A percentile compares a stretch with the other conserved stretches of the same genome.
phyloP scores from a whole-genome alignment of 1,140 invertebrate species.

The Ladona fulva region DNA sequence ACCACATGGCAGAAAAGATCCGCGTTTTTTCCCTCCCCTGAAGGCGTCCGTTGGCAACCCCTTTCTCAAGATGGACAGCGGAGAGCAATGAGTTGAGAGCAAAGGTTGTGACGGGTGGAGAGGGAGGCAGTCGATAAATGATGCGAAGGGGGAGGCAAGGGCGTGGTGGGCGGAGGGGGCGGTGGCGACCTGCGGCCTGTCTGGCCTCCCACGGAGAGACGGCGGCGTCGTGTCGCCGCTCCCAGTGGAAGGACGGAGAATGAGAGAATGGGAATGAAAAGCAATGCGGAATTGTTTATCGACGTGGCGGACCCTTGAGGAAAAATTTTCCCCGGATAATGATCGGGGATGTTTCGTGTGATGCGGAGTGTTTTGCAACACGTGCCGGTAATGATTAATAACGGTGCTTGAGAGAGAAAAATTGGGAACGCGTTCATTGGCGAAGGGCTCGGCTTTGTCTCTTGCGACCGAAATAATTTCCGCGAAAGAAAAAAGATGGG shows the following conservation, averaged over 20 bases:
- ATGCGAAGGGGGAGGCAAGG: conserved; percentile 23
- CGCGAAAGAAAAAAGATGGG: too few relatives aligned
- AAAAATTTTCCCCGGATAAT: too few relatives aligned
- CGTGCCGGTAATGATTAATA: too few relatives aligned
- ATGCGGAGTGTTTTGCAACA: too few relatives aligned
- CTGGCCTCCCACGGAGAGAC: not conserved
- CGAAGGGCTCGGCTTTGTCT: too few relatives aligned
- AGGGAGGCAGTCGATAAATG: not conserved
- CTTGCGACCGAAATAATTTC: too few relatives aligned
- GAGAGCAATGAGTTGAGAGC: not conserved
- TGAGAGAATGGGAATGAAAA: not conserved
- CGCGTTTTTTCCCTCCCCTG: not conserved
- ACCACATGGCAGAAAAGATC: too few relatives aligned
- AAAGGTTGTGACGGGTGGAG: not conserved
- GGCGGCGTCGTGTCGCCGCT: not conserved
- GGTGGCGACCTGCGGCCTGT: not conserved
- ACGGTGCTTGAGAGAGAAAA: too few relatives aligned
- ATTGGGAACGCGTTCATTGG: too few relatives aligned
- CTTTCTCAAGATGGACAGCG: not conserved
- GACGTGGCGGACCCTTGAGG: too few relatives aligned
- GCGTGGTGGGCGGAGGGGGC: conserved; percentile 26
- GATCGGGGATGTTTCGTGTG: too few relatives aligned
- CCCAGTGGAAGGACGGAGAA: not conserved
- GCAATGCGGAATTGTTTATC: not conserved
- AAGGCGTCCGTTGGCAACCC: not conserved